A percentile compares a stretch with the other conserved stretches of the same genome.
Conservation (phyloP, 2,888 invertebrate species). For the Nomada ferruginata region DNA sequence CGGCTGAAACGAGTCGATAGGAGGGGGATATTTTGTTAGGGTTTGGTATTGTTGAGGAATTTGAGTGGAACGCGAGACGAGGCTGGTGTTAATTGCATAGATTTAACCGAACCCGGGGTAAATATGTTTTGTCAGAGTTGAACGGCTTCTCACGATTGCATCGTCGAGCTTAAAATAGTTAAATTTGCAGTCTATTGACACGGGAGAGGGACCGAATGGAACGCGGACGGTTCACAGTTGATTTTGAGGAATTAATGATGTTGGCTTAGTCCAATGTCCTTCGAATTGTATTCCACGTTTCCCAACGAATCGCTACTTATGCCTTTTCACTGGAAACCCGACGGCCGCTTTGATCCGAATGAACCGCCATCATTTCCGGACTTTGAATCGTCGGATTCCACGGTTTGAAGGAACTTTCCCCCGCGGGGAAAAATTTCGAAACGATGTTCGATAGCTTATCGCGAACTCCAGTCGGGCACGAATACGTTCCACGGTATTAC, state of each 20-base stretch:
- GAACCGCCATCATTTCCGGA: neutral
- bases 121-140: constrained; percentile 47
- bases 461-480: too few relatives aligned
- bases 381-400: neutral
- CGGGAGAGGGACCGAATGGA: constrained; percentile 33
- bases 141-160: constrained; percentile 44
- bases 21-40: constrained; percentile 26
- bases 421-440: too few relatives aligned
- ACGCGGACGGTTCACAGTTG: constrained; percentile 31
- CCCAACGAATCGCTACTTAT: constrained; percentile 28
- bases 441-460: too few relatives aligned
- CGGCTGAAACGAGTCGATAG: neutral
- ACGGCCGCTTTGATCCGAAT: neutral
- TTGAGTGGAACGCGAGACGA: neutral
- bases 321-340: constrained; percentile 10
- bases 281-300: constrained; percentile 13
- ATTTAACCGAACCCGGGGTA: constrained; percentile 46
- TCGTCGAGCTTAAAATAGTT: constrained; percentile 49
- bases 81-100: constrained; percentile 50
- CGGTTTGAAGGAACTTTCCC: too few relatives aligned
- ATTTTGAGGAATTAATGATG: constrained; percentile 53
- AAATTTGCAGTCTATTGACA: constrained; percentile 56
- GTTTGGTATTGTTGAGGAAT: constrained; percentile 21
- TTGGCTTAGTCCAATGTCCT: constrained; percentile 24
- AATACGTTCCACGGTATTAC: neutral